A percentile compares a stretch with the other conserved stretches of the same genome.
Conservation (phyloP, 2,797 vertebrate genomes). For the Pterois miles region DNA sequence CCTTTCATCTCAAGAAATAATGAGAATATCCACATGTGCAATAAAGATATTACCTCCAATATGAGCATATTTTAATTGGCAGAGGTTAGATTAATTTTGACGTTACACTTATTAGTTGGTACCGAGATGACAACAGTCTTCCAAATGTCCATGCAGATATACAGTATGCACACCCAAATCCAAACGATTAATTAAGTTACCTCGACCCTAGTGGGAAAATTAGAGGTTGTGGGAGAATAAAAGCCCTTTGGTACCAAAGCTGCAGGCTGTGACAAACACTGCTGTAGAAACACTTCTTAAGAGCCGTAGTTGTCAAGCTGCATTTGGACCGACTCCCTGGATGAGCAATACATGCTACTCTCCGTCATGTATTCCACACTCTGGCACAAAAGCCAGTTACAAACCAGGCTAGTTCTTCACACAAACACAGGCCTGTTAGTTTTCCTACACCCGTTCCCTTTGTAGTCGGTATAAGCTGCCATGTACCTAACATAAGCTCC, state of each 20-base stretch:
- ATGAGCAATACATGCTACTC: constrained; percentile 25
- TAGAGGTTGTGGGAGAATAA: background rate
- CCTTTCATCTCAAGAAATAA: background rate
- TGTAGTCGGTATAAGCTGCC: constrained; percentile 15
- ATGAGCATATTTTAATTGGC: constrained; percentile 8
- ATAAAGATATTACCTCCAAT: background rate
- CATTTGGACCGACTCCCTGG: constrained; percentile 11
- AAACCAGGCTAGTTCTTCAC: constrained; percentile 34
- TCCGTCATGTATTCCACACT: constrained; percentile 31
- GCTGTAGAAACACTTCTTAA: background rate
- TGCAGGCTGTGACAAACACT: constrained; percentile 24
- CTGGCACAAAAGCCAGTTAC: constrained; percentile 33
- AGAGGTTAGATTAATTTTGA: background rate
- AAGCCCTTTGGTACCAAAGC: constrained; percentile 4
- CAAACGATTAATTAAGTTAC: background rate
- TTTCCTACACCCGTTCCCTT: background rate
- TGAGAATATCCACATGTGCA: background rate
- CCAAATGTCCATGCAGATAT: background rate
- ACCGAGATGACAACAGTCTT: constrained; percentile 4
- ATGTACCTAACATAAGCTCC: background rate
- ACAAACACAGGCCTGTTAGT: constrained; percentile 17
- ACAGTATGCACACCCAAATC: background rate
- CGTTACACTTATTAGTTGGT: constrained; percentile 4
- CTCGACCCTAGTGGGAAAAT: background rate
- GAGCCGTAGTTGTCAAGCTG: constrained; percentile 1